These are phyloP conservation scores for Drosophila azteca DNA, from an alignment of 1,140 invertebrate species.

Conservation along the genomic window DNA sequence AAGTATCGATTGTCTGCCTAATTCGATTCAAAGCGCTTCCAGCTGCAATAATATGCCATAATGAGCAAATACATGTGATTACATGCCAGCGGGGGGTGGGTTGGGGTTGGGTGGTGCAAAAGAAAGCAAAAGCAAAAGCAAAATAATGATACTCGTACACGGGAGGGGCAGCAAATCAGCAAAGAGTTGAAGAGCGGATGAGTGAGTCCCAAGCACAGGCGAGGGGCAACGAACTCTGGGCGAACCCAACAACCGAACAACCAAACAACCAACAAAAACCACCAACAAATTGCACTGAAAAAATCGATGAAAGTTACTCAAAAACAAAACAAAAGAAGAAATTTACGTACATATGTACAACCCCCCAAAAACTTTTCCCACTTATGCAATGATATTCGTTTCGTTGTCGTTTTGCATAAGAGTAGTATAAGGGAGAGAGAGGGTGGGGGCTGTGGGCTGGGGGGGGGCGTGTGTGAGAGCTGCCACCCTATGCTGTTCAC, in stretches of 20 bases:
- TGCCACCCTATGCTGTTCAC: slow-evolving; percentile 23
- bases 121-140: slow-evolving; percentile 57
- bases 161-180: slow-evolving; percentile 20
- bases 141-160: slow-evolving; percentile 30
- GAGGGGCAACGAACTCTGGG: slow-evolving; percentile 33
- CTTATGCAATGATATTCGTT: slow-evolving; percentile 40
- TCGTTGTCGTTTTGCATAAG: slow-evolving; percentile 35
- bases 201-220: slow-evolving; percentile 19
- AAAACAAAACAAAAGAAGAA: slow-evolving; percentile 25
- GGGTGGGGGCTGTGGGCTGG: slow-evolving; percentile 4
- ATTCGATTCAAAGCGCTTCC: slow-evolving; percentile 54
- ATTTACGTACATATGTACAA: slow-evolving; percentile 26
- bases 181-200: slow-evolving; percentile 16
- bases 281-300: slow-evolving; percentile 46
- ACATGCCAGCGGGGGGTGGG: slow-evolving; percentile 23
- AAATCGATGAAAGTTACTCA: slow-evolving; percentile 51
- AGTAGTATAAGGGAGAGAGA: slow-evolving; percentile 5
- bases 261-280: slow-evolving; percentile 5
- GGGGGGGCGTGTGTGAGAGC: slow-evolving; percentile 34
- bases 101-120: slow-evolving; percentile 44
- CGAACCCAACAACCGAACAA: slow-evolving; percentile 14
- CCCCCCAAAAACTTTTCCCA: slow-evolving; percentile 13
- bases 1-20: slow-evolving; percentile 63
- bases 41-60: slow-evolving; percentile 62
- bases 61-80: slow-evolving; percentile 60